Evolutionary conservation across 1,140 invertebrate species (phyloP).

Genomic region (Pogonognathellus flavescens): DNA sequence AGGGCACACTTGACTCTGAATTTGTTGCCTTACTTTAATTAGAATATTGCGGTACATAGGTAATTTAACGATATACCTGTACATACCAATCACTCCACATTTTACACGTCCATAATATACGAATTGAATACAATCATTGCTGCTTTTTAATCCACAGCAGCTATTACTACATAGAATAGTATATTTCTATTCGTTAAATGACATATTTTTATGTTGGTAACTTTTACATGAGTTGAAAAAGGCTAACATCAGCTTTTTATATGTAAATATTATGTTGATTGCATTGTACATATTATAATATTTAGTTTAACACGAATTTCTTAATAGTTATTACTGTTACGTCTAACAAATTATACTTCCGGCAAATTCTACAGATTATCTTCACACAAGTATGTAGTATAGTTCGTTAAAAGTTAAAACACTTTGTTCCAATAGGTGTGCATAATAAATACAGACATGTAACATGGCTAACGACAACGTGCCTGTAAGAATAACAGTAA

Average conservation of each 20-base stretch:
- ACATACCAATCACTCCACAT: slow-evolving; percentile 3
- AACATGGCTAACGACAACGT: no score
- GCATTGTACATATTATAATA: background rate
- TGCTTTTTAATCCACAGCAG: background rate
- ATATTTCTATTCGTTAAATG: background rate
- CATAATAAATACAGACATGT: no score
- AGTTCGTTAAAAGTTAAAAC: no score
- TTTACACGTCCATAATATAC: background rate
- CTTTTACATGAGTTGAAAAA: no score
- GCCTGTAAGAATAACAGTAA: no score
- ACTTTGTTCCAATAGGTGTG: no score
- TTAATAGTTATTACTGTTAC: no score
- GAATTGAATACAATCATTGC: background rate
- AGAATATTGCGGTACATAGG: background rate
- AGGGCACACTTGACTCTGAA: slow-evolving; percentile 47
- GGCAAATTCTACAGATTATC: no score
- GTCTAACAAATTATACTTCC: no score
- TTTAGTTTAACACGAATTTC: background rate
- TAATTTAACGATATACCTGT: background rate
- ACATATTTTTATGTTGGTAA: no score
- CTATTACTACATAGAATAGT: background rate
- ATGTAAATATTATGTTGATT: background rate
- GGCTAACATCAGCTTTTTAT: background rate
- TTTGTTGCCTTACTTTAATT: slow-evolving; percentile 16
- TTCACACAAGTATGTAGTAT: no score